phyloP scores from a whole-genome alignment of 2,797 vertebrate genomes.

The Carapus acus region DNA sequence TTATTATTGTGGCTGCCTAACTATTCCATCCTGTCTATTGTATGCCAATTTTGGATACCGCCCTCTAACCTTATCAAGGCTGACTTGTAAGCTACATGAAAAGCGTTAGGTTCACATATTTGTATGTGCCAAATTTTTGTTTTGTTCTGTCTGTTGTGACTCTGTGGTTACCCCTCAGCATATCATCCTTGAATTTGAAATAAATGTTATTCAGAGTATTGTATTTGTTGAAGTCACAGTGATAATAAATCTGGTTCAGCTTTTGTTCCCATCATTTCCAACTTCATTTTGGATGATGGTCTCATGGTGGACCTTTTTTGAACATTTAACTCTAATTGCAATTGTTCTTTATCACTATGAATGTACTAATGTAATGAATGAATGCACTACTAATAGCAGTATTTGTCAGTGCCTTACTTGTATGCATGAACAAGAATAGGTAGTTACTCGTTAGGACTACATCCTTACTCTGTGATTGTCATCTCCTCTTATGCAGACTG shows the following conservation, averaged over 20 bases:
- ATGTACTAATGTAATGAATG: no score
- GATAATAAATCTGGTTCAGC: no score
- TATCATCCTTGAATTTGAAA: slow-evolving; percentile 69
- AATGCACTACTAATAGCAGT: no score
- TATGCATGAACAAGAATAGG: no score
- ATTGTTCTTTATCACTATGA: no score
- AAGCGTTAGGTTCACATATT: slow-evolving; percentile 66
- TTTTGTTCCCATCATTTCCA: slow-evolving; percentile 37
- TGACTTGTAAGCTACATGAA: slow-evolving; percentile 64
- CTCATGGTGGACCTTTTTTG: slow-evolving; percentile 9
- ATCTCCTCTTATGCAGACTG: slow-evolving; percentile 76
- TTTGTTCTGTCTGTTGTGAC: slow-evolving; percentile 68
- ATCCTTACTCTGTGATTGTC: slow-evolving; percentile 31
- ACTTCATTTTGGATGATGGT: slow-evolving; percentile 25
- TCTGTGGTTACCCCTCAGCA: slow-evolving; percentile 66
- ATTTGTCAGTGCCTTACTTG: no score
- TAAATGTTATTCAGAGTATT: slow-evolving; percentile 53
- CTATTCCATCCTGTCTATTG: slow-evolving; percentile 47
- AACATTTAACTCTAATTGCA: slow-evolving; percentile 26
- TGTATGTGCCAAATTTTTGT: slow-evolving; percentile 59
- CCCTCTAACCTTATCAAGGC: slow-evolving; percentile 53
- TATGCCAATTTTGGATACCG: slow-evolving; percentile 47
- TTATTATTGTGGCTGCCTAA: slow-evolving; percentile 30
- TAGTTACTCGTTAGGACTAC: no score
- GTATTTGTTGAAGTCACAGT: slow-evolving; percentile 47